Percentiles rank a stretch among this genome's conserved stretches.
Evolutionary conservation across 2,797 vertebrate species (phyloP).

Genomic region (Cuniculus paca): DNA sequence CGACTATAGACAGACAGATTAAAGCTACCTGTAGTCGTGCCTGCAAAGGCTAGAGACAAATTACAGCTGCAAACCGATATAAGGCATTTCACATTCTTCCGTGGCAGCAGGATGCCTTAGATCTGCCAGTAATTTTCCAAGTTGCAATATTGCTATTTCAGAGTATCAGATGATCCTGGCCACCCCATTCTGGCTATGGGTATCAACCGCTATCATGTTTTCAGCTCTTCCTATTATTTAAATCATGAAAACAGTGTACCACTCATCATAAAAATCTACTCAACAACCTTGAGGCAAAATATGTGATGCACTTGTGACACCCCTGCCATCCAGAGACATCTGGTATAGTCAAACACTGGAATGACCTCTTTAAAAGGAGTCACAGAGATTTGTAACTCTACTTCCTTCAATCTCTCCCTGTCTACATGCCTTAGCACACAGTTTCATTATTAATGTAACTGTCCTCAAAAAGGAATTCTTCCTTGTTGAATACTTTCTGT

Average conservation of each 20-base stretch:
- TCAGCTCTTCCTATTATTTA: background rate
- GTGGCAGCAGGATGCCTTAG: background rate
- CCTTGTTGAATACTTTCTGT: background rate
- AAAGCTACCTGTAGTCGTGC: background rate
- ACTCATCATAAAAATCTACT: background rate
- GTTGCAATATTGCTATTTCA: background rate
- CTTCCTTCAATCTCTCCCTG: background rate
- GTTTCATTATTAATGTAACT: background rate
- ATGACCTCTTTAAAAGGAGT: background rate
- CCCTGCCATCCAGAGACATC: background rate
- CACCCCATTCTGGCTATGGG: background rate
- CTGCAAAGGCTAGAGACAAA: background rate
- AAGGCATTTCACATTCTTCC: background rate
- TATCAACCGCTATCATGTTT: background rate
- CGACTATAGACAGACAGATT: background rate
- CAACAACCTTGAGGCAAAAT: background rate
- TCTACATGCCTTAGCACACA: background rate
- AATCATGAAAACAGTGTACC: background rate
- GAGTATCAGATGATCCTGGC: background rate
- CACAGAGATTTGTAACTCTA: background rate
- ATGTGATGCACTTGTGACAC: too few species aligned
- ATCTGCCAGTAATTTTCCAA: background rate
- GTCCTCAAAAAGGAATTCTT: background rate
- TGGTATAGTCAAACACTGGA: background rate
- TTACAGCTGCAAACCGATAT: too few species aligned